A percentile compares a stretch with the other conserved stretches of the same genome.
Evolutionary conservation across 2,113 vertebrate species (phyloP).

Genomic region (Seriola aureovittata): DNA sequence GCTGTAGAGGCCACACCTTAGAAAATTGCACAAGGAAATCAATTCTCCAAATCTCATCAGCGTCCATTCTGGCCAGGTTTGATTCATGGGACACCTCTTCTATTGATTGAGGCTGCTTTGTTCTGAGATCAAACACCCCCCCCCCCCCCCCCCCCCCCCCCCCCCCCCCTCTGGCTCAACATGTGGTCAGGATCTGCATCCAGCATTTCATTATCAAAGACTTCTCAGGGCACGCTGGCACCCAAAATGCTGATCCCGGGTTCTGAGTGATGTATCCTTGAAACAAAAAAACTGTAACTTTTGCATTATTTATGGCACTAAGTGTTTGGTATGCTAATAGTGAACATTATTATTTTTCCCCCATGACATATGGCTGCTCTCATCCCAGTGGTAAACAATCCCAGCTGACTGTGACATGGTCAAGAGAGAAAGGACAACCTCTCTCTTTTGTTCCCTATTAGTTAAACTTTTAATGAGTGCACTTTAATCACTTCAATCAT

Average conservation of each 20-base stretch:
- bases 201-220: constrained; percentile 69
- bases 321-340: constrained; percentile 69
- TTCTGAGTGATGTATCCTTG: constrained; percentile 70
- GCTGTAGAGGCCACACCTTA: not conserved
- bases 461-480: constrained; percentile 1
- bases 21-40: constrained; percentile 37
- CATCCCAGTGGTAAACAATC: constrained; percentile 9
- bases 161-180: constrained; percentile 41
- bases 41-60: constrained; percentile 33
- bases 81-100: constrained; percentile 47
- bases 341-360: constrained; percentile 43
- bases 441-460: not conserved
- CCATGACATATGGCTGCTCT: constrained; percentile 53
- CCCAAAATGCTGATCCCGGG: constrained; percentile 71
- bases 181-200: constrained; percentile 68
- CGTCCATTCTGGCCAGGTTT: constrained; percentile 14
- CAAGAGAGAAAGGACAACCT: constrained; percentile 28
- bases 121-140: constrained; percentile 66
- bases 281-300: constrained; percentile 58
- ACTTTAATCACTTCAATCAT: constrained; percentile 10
- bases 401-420: constrained; percentile 35
- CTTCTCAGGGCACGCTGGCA: constrained; percentile 52
- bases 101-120: constrained; percentile 60
- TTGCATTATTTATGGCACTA: constrained; percentile 73
- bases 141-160: constrained; percentile 44